Conservation (phyloP, 2,888 invertebrate genomes). For the Drymonia ruficornis region DNA sequence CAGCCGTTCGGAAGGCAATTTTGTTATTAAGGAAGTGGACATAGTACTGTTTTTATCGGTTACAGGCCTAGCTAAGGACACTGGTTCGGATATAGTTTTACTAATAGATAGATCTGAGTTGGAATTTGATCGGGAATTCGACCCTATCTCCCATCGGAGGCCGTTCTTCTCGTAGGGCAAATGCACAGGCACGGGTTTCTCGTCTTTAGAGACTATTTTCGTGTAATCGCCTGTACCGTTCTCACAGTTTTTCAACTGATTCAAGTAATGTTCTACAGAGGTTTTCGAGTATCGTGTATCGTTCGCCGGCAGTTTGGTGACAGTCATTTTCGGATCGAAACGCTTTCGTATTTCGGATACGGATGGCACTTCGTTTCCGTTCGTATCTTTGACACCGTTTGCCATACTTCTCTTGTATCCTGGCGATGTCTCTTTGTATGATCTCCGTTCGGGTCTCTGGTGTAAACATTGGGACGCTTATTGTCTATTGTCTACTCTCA, state of each 20-base stretch:
- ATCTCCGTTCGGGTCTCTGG: slow-evolving; percentile 78
- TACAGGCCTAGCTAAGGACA: slow-evolving; percentile 64
- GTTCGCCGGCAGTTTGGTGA: slow-evolving; percentile 75
- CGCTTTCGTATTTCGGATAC: slow-evolving; percentile 85
- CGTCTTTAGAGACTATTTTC: slow-evolving; percentile 67
- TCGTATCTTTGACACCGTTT: slow-evolving; percentile 82
- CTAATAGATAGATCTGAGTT: slow-evolving; percentile 75
- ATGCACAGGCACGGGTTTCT: slow-evolving; percentile 77
- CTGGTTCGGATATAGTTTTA: slow-evolving; percentile 76
- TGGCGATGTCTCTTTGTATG: slow-evolving; percentile 73
- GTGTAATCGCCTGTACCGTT: slow-evolving; percentile 71
- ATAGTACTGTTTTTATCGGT: slow-evolving; percentile 62
- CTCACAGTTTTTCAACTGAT: slow-evolving; percentile 72
- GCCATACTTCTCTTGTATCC: slow-evolving; percentile 71
- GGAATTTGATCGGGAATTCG: slow-evolving; percentile 69
- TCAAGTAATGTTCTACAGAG: slow-evolving; percentile 70
- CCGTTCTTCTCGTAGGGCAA: slow-evolving; percentile 77
- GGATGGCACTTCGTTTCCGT: slow-evolving; percentile 84
- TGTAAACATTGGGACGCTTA: slow-evolving; percentile 53
- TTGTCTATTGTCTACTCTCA: slow-evolving; percentile 46
- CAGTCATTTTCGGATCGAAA: slow-evolving; percentile 82
- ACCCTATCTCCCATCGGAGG: slow-evolving; percentile 64
- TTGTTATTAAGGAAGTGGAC: slow-evolving; percentile 68
- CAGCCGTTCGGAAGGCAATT: slow-evolving; percentile 70
- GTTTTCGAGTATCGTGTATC: slow-evolving; percentile 65